Percentiles rank a stretch among this genome's conserved stretches.
phyloP scores from a whole-genome alignment of 1,140 invertebrate species.

The Mya arenaria region DNA sequence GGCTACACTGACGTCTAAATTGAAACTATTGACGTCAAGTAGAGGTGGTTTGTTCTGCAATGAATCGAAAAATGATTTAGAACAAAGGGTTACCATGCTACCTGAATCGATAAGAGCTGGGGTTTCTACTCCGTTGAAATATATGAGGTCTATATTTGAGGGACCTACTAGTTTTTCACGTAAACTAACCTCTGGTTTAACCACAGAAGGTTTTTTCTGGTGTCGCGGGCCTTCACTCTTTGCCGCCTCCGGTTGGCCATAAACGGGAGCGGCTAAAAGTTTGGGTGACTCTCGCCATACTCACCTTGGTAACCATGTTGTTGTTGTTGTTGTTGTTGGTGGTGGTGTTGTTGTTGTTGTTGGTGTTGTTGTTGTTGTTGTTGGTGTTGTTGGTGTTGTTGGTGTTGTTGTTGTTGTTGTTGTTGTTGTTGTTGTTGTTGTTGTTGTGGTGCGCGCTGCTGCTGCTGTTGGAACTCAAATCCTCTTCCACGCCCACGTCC shows the following conservation, averaged over 20 bases:
- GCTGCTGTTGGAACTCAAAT: too few relatives aligned
- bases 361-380: too few relatives aligned
- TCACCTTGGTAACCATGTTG: too few relatives aligned
- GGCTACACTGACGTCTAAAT: slow-evolving; percentile 32
- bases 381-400: too few relatives aligned
- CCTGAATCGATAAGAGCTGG: slow-evolving; percentile 29
- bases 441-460: too few relatives aligned
- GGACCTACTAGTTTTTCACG: slow-evolving; percentile 22
- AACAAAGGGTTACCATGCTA: slow-evolving; percentile 24
- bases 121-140: neutral
- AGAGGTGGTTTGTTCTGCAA: neutral
- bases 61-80: slow-evolving; percentile 14
- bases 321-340: too few relatives aligned
- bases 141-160: neutral
- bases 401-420: too few relatives aligned
- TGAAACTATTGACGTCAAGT: neutral
- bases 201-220: too few relatives aligned
- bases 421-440: too few relatives aligned
- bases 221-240: neutral
- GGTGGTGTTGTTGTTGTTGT: too few relatives aligned
- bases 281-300: neutral
- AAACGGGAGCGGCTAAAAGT: neutral
- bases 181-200: too few relatives aligned
- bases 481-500: too few relatives aligned
- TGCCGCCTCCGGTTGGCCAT: neutral